A percentile compares a stretch with the other conserved stretches of the same genome.
Evolutionary conservation across 2,113 vertebrate species (phyloP).

Genomic region (Romanogobio albipinnatus): DNA sequence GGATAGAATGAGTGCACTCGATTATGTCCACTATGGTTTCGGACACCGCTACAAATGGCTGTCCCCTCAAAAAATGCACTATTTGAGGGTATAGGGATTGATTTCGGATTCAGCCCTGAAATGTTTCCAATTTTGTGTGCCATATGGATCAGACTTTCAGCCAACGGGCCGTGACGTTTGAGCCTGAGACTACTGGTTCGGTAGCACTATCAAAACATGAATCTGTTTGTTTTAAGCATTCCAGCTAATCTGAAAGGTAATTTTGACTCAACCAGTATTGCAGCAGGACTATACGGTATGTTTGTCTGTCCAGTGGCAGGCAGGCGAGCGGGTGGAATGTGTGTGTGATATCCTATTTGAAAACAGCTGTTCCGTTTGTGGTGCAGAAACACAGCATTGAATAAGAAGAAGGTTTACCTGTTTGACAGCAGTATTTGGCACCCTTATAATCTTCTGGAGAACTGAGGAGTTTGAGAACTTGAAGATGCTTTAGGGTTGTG

Average conservation of each 20-base stretch:
- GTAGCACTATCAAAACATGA: neutral
- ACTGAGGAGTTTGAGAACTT: neutral
- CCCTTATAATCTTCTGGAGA: neutral
- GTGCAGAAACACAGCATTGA: neutral
- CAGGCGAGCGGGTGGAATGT: neutral
- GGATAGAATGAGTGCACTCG: too few species aligned
- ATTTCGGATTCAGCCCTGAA: too few species aligned
- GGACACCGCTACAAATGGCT: too few species aligned
- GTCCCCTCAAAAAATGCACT: too few species aligned
- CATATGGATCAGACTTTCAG: too few species aligned
- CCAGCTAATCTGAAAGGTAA: neutral
- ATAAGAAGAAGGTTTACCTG: neutral
- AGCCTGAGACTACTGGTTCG: neutral
- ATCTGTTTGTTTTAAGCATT: neutral
- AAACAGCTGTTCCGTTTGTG: neutral
- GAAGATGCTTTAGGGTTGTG: neutral
- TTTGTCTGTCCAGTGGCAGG: neutral
- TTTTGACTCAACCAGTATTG: neutral
- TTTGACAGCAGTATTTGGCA: neutral
- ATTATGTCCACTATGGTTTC: too few species aligned
- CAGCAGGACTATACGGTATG: neutral
- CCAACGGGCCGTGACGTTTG: too few species aligned
- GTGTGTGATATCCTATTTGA: neutral
- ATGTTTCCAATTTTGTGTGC: too few species aligned
- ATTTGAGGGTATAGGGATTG: too few species aligned